Evolutionary conservation across 2,888 invertebrate genomes (phyloP), one percentile per base, ranked within the genome.

Genomic region (Cremastobaeus sp.): DNA sequence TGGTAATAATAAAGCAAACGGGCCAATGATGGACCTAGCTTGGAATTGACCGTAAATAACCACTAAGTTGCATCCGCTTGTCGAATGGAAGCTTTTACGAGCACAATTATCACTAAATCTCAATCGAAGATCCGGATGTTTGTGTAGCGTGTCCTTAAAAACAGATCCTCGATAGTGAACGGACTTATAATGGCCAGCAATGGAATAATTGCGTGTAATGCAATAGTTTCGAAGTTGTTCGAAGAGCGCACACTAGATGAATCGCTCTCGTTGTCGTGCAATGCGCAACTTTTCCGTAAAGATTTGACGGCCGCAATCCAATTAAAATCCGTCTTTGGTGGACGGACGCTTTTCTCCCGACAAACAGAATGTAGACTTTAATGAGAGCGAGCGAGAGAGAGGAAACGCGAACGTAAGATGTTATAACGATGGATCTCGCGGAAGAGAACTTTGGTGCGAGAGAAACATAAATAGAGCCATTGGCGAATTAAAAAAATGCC

Each of bases 191-290:
- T 35, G 66, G 25, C 43, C 50, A 50, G 59, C 59, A 68, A 68
- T 68, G 57, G 57, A 68, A 68, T 59, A 68, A 68, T 68, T 57
- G 66, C 66, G 66, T 68, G 66, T 68, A 68, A 50, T 35, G 43
- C 57, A 57, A 59, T 68, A 55, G 66, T 66, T 66, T 55, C 6
- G 35, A 30, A 54, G 37, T 37, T 32, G 20, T 35, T 34, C 34
- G 3, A 18, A 4, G 21, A 20, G 30, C 32, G 20, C 12, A n/a
- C 30, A 30, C 14, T n/a, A 32, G 32, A 30, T 41, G 50, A 43
- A 32, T 41, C 39, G 37, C n/a, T 9, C 32, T 17, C 9, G 21
- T 17, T 12, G 11, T 15, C 41, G 25, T 18, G 62, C 62, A 57
- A 57, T 34, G 43, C 34, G 34, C 55, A 41, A 32, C 41, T 55